A percentile compares a stretch with the other conserved stretches of the same genome.
These are phyloP conservation scores for Neoseiulus cucumeris DNA, from an alignment of 1,140 invertebrate genomes.

Conservation along the genomic window DNA sequence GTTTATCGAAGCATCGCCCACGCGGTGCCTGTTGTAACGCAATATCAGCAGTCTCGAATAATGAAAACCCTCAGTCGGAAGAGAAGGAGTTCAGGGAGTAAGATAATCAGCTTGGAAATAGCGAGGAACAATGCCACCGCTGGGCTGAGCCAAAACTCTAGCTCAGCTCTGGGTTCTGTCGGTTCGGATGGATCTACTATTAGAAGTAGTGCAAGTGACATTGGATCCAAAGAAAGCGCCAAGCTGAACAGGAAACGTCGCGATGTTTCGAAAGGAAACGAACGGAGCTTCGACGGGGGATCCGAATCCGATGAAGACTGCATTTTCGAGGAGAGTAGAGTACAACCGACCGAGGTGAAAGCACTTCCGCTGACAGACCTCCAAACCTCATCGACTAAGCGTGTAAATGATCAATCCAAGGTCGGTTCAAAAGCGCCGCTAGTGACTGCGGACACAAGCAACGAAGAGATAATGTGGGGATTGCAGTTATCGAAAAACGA, in stretches of 20 bases:
- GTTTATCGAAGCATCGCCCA: background rate
- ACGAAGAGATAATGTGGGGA: background rate
- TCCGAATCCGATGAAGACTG: constrained; percentile 2
- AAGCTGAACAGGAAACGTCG: no score
- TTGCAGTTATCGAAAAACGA: background rate
- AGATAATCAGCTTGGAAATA: background rate
- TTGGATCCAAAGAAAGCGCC: no score
- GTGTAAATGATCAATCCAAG: background rate
- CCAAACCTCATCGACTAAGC: background rate
- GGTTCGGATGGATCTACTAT: no score
- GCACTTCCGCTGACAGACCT: background rate
- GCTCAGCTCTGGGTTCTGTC: no score
- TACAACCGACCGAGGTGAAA: background rate
- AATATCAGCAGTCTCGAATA: background rate
- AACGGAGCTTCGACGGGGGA: background rate
- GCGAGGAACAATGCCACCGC: background rate
- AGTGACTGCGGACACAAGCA: background rate
- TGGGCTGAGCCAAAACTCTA: no score
- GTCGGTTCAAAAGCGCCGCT: background rate
- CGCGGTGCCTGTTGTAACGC: background rate
- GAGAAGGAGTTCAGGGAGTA: background rate
- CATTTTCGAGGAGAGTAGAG: background rate
- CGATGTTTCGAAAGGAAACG: background rate
- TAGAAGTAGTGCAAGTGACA: no score
- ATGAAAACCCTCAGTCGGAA: background rate